Conservation (phyloP, 2,888 invertebrate genomes). For the Acanthosepion esculentum region DNA sequence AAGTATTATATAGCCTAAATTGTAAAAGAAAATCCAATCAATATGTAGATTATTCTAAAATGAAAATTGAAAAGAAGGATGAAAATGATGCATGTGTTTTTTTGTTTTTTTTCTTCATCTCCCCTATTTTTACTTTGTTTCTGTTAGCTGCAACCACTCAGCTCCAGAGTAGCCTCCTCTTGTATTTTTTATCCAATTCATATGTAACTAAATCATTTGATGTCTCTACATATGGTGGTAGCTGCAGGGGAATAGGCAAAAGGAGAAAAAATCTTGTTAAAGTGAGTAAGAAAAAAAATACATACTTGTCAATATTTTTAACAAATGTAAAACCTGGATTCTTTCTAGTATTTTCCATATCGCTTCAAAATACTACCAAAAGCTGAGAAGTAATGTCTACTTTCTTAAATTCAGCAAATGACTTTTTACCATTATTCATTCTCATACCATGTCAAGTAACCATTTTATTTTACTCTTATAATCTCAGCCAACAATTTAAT, state of each 20-base stretch:
- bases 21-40: background rate
- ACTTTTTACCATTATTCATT: background rate
- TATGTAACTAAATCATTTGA: background rate
- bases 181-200: background rate
- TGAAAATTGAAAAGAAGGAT: background rate
- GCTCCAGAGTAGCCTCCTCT: background rate
- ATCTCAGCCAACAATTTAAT: background rate
- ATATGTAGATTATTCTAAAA: background rate
- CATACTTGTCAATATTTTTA: no score
- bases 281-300: no score
- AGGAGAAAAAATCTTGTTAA: no score
- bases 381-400: background rate
- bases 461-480: background rate
- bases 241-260: background rate
- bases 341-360: slow-evolving; percentile 1
- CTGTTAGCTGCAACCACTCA: background rate
- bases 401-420: background rate
- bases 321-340: background rate
- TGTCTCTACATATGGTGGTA: background rate
- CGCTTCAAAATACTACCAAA: background rate
- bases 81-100: slow-evolving; percentile 16
- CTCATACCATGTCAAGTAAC: background rate
- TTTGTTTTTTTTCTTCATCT: background rate
- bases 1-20: background rate
- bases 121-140: background rate